Base-by-base conservation (phyloP, 2,888 invertebrate genomes). In the Cylindroiulus punctatus region DNA sequence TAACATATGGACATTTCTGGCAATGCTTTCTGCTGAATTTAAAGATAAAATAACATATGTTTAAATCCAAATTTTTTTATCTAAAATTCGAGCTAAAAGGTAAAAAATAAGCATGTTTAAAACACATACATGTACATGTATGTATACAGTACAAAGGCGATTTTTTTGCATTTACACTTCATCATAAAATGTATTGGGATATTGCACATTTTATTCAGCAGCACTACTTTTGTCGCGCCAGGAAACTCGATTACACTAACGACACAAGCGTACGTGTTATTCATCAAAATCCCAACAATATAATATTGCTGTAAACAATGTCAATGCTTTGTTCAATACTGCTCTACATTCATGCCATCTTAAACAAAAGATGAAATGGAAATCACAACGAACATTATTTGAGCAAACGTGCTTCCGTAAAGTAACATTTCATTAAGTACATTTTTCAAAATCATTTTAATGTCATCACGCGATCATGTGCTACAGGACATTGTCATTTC, bases 401-500 rank as follows among this genome's bases (percentile, higher is more conserved):
- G 47, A 19, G 47, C 19, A n/a, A 52, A n/a, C 52, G 4, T 30
- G 30, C 14, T 76, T 76, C 76, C 76, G 76, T 26, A 76, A 76
- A 30, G 76, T 26, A 30, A 14, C 26, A 12, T 22, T 1, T 30
- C 30, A 76, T 76, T 76, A 30, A 10, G 12, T 12, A 12, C 30
- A 76, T 76, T 76, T 65, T 76, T 30, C 8, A 30, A 10, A 76
- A 26, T 76, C 14, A 76, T 26, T 76, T 26, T 76, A 76, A 30
- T 76, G 76, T 76, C 30, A 30, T 76, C 76, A 76, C 76, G 76
- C 76, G 14, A 76, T 76, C 57, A 65, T 65, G 22, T 52, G 52
- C 14, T 14, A 8, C 52, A 10, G 57, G 57, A 22, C 22, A 65
- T 65, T 65, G 22, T 22, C 57, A 22, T 65, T 22, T 65, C 1